Conservation (phyloP, 2,113 vertebrate genomes). For the Charadrius vociferus region DNA sequence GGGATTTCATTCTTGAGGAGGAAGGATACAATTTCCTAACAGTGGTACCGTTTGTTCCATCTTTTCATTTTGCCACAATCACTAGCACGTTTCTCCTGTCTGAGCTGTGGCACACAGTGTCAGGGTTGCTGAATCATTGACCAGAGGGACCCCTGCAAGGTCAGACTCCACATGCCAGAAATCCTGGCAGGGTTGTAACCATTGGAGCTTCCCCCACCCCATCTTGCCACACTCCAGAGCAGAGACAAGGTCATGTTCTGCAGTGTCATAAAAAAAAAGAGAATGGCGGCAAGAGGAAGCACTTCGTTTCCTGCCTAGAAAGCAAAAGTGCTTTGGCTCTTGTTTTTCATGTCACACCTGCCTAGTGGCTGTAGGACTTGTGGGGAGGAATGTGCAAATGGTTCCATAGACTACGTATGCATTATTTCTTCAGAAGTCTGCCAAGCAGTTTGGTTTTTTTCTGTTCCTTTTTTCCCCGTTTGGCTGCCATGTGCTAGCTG, state of each 20-base stretch:
- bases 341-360: not conserved
- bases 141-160: not conserved
- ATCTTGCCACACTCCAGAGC: not conserved
- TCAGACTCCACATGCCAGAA: not conserved
- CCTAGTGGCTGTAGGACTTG: not conserved
- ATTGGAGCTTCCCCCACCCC: not conserved
- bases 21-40: not conserved
- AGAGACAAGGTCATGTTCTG: not conserved
- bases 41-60: not conserved
- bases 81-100: not conserved
- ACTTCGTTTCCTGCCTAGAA: not conserved
- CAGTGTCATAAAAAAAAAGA: not conserved
- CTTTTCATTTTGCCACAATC: not conserved
- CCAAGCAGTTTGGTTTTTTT: not conserved
- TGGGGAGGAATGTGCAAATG: not conserved
- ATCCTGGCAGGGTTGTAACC: not conserved
- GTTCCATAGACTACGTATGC: not conserved
- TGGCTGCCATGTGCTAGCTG: not conserved
- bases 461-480: not conserved
- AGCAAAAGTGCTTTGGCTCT: not conserved
- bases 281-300: not conserved
- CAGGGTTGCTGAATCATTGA: not conserved
- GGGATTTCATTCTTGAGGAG: not conserved
- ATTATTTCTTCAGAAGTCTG: not conserved
- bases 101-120: not conserved